Conservation (phyloP, 2,888 invertebrate genomes). For the Julus scanicus region DNA sequence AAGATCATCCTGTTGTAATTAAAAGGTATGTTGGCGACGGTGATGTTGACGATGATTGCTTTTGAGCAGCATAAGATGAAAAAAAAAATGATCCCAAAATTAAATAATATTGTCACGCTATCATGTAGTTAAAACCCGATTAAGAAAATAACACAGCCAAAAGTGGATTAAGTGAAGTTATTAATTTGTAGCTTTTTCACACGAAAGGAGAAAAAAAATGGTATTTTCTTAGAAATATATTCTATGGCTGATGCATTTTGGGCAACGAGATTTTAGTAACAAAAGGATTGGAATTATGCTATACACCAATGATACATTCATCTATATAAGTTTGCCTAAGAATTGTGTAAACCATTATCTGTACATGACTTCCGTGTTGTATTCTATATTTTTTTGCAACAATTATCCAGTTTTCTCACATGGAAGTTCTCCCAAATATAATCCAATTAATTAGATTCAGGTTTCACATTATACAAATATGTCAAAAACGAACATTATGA, state of each 20-base stretch:
- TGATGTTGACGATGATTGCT: background rate
- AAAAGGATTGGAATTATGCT: too few species aligned
- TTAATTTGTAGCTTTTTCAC: conserved; percentile 14
- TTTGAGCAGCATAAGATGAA: background rate
- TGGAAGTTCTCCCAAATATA: background rate
- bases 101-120: conserved; percentile 26
- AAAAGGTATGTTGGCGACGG: background rate
- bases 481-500: background rate
- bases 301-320: too few species aligned
- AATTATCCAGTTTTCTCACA: conserved; percentile 6
- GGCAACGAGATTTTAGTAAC: background rate
- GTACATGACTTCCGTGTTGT: background rate
- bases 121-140: background rate
- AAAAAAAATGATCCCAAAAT: background rate
- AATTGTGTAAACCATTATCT: background rate
- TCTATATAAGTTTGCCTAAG: too few species aligned
- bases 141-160: background rate
- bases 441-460: background rate
- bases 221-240: too few species aligned
- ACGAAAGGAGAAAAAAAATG: background rate
- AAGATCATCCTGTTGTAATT: background rate
- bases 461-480: background rate
- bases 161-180: background rate
- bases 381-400: background rate
- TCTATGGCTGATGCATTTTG: background rate